Evolutionary conservation across 2,797 vertebrate species (phyloP).

Genomic region (Adelosebastes latens): DNA sequence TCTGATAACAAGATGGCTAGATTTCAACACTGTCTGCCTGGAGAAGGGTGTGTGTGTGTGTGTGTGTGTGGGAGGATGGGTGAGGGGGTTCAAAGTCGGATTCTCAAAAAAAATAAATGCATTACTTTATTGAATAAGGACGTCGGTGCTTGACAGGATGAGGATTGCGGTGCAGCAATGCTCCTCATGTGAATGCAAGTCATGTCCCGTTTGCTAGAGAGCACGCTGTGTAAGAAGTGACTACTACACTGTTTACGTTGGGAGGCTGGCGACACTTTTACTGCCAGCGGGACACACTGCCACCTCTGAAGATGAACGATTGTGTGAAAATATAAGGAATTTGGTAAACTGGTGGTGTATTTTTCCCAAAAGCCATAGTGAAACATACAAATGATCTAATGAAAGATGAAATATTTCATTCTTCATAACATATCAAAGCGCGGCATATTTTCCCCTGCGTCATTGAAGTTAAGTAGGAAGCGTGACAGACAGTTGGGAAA

Average conservation of each 20-base stretch:
- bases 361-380: neutral
- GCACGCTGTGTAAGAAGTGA: constrained; percentile 45
- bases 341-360: constrained; percentile 3
- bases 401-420: constrained; percentile 24
- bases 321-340: constrained; percentile 38
- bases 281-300: constrained; percentile 36
- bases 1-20: constrained; percentile 37
- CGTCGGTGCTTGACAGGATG: constrained; percentile 8
- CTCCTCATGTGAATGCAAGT: constrained; percentile 57
- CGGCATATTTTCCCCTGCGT: constrained; percentile 40
- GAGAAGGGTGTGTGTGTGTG: neutral
- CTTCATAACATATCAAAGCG: constrained; percentile 34
- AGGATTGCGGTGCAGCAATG: constrained; percentile 43
- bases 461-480: constrained; percentile 60
- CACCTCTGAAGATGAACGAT: constrained; percentile 32
- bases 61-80: neutral
- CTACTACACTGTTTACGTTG: constrained; percentile 73
- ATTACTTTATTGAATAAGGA: constrained; percentile 32
- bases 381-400: constrained; percentile 19
- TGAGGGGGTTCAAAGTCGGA: constrained; percentile 17
- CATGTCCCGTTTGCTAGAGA: constrained; percentile 48
- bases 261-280: constrained; percentile 52
- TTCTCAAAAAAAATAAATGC: constrained; percentile 30
- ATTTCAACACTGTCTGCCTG: constrained; percentile 44
- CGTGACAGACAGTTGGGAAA: constrained; percentile 76